Evolutionary conservation across 1,140 invertebrate species (phyloP).

Genomic region (Elymnias hypermnestra): DNA sequence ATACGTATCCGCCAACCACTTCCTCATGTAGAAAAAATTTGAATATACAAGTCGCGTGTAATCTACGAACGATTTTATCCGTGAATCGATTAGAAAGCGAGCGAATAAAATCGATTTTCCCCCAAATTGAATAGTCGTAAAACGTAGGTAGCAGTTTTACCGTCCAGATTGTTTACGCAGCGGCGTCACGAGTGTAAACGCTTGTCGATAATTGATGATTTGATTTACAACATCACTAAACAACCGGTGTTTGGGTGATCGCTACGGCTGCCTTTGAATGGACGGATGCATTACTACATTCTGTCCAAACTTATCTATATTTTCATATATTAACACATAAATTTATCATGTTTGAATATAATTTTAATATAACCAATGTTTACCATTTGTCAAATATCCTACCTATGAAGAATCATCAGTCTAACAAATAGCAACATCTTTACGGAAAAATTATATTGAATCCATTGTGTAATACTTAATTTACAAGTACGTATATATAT

Average conservation of each 20-base stretch:
- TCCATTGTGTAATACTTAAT: too few species aligned
- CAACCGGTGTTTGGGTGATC: slow-evolving; percentile 66
- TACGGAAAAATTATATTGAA: too few species aligned
- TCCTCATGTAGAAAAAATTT: slow-evolving; percentile 50
- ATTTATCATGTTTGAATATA: too few species aligned
- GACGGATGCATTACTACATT: slow-evolving; percentile 22
- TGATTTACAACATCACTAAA: slow-evolving; percentile 75
- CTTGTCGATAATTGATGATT: slow-evolving; percentile 75
- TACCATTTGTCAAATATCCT: too few species aligned
- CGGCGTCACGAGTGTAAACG: slow-evolving; percentile 71
- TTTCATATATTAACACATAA: not conserved
- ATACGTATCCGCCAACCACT: slow-evolving; percentile 58
- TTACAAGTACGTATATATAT: too few species aligned
- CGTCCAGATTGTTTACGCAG: slow-evolving; percentile 69
- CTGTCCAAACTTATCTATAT: slow-evolving; percentile 13
- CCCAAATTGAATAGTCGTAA: slow-evolving; percentile 70
- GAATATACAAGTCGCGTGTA: slow-evolving; percentile 27
- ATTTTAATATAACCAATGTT: too few species aligned
- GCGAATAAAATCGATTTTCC: slow-evolving; percentile 76
- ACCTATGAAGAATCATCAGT: too few species aligned
- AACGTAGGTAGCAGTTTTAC: slow-evolving; percentile 69
- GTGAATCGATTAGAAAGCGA: slow-evolving; percentile 61
- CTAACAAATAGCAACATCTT: too few species aligned
- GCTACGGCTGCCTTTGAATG: slow-evolving; percentile 58
- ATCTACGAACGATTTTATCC: slow-evolving; percentile 53